Conservation (phyloP, 2,113 vertebrate genomes). For the Silurus meridionalis region DNA sequence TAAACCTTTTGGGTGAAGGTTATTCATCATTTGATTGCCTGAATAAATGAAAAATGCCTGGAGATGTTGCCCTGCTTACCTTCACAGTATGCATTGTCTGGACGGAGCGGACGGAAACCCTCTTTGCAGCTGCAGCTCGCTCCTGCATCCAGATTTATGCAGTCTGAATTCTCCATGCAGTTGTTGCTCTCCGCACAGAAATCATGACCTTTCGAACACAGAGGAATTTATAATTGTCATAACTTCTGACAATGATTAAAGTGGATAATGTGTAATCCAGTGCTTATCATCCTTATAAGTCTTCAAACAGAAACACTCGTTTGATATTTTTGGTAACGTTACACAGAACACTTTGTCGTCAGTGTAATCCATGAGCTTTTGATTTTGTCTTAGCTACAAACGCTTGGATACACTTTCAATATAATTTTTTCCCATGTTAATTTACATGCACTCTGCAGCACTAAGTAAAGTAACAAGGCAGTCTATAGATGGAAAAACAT, state of each 20-base stretch:
- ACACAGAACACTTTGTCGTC: neutral
- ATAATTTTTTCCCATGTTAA: neutral
- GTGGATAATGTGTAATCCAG: neutral
- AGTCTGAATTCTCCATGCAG: slow-evolving; percentile 92
- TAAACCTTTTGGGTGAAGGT: neutral
- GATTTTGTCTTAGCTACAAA: neutral
- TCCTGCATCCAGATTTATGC: slow-evolving; percentile 88
- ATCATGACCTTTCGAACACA: slow-evolving; percentile 81
- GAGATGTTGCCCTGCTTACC: slow-evolving; percentile 70
- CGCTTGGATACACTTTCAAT: neutral
- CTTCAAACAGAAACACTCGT: neutral
- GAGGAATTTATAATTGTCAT: neutral
- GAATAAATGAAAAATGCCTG: neutral
- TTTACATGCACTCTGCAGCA: neutral
- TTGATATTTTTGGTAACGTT: neutral
- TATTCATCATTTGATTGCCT: neutral
- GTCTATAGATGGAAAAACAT: neutral
- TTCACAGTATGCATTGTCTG: slow-evolving; percentile 96
- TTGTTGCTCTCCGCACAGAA: slow-evolving; percentile 88
- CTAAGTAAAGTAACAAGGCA: neutral
- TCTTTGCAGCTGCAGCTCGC: slow-evolving; percentile 88
- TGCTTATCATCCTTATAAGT: neutral
- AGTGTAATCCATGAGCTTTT: neutral
- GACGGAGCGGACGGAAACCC: slow-evolving; percentile 88
- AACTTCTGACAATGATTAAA: neutral